Base-by-base conservation (phyloP, 1,140 invertebrate species). In the Nomia melanderi region DNA sequence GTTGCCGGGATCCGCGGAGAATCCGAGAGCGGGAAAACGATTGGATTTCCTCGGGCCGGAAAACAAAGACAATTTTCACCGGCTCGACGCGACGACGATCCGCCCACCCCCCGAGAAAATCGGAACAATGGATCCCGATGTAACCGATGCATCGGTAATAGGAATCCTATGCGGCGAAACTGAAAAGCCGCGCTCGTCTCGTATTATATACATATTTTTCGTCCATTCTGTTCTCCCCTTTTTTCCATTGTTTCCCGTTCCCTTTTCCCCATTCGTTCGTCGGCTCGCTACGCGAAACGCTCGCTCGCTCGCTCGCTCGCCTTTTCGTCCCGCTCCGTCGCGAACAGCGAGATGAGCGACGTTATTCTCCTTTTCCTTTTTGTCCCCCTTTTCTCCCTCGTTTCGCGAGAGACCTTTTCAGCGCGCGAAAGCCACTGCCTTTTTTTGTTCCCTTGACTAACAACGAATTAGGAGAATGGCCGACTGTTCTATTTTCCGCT, bases 11-110 rank as follows among this genome's bases (percentile, higher is more conserved):
- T 73, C 59, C 44, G 12, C 27, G 59, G 33, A 23, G 36, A n/a
- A 64, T 73, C 60, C 25, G 59, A 64, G 64, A 44, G 25, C 39
- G 6, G 41, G 54, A 11, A 39, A 31, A 65, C 29, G 71, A 73
- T 65, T 73, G 60, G 54, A 65, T 73, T 65, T 65, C 20, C 33
- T 41, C 36, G 2, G 27, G n/a, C 44, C 17, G 1, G 47, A n/a
- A 73, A 65, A 64, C 60, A 65, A 54, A 47, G 31, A 8, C 33
- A 29, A 25, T 73, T 23, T 23, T 29, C 29, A 20, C 25, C 9
- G 25, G 29, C 8, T 50, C 20, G 20, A 17, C 41, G 41, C 41
- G 2, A 44, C 41, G 41, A 5, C 12, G 12, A 3, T 4, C 41
- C 2, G 2, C 4, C 41, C 41, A 20, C 41, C 14, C 3, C 41